Evolutionary conservation across 1,140 invertebrate genomes (phyloP).

Genomic region (Nymphalis io): DNA sequence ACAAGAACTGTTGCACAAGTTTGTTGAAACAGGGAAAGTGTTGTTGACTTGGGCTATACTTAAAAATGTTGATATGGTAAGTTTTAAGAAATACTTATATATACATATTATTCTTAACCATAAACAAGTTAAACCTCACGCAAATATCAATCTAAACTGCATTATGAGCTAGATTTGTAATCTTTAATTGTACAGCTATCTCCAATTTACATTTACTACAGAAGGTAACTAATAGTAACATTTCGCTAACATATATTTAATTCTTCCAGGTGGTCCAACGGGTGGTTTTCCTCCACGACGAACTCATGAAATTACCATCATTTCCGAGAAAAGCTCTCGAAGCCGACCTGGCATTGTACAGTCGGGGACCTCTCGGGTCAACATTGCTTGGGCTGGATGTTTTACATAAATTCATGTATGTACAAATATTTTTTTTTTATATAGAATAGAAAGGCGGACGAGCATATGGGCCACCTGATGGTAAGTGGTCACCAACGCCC

Average conservation of each 20-base stretch:
- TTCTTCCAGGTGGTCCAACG: constrained; percentile 91
- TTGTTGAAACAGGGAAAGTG: constrained; percentile 98
- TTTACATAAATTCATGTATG: constrained; percentile 96
- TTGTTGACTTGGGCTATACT: constrained; percentile 93
- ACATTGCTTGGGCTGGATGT: constrained; percentile 97
- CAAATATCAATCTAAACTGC: too few species aligned
- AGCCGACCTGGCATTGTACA: constrained; percentile 96
- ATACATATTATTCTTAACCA: too few species aligned
- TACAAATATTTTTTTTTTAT: background rate
- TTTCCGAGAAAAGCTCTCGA: constrained; percentile 99
- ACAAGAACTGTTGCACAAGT: constrained; percentile 96
- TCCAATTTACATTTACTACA: too few species aligned
- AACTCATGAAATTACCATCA: constrained; percentile 98
- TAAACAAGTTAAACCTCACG: too few species aligned
- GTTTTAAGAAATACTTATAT: constrained; percentile 15
- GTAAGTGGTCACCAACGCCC: too few species aligned
- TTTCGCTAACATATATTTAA: background rate
- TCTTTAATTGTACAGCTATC: too few species aligned
- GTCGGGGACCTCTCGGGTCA: constrained; percentile 94
- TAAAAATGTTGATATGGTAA: constrained; percentile 93
- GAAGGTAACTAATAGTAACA: background rate
- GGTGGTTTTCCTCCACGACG: constrained; percentile 99
- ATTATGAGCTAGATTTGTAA: too few species aligned
- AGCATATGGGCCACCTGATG: too few species aligned
- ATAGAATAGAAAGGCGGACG: too few species aligned